These are phyloP conservation scores for Pangasianodon gigas DNA, from an alignment of 2,113 vertebrate genomes.

Conservation along the genomic window DNA sequence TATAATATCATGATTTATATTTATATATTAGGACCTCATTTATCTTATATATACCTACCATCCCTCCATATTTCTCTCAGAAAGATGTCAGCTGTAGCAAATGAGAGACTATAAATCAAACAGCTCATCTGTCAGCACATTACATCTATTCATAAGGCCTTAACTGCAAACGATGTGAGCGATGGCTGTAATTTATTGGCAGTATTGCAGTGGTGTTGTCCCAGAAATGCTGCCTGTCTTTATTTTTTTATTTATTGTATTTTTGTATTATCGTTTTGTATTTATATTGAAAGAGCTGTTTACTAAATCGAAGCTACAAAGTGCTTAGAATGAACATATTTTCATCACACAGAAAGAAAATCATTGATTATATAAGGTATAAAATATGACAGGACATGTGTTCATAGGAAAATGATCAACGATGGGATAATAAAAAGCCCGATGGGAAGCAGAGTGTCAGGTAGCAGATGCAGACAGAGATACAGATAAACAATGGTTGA, in stretches of 20 bases:
- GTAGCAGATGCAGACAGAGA: neutral
- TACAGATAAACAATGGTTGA: too few relatives aligned
- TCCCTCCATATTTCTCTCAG: constrained; percentile 3
- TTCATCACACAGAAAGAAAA: neutral
- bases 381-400: neutral
- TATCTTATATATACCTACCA: neutral
- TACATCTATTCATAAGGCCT: neutral
- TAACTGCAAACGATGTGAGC: neutral
- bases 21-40: neutral
- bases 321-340: neutral
- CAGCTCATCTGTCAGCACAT: constrained; percentile 14
- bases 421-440: neutral
- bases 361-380: neutral
- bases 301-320: neutral
- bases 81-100: constrained; percentile 18
- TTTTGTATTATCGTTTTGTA: neutral
- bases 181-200: constrained; percentile 1
- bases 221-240: neutral
- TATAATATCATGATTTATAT: neutral
- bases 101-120: constrained; percentile 25
- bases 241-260: neutral
- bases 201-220: neutral
- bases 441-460: too few relatives aligned
- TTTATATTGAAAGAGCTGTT: neutral
- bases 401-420: neutral